Percentiles rank a stretch among this genome's conserved stretches.
Evolutionary conservation across 2,113 vertebrate genomes (phyloP).

Genomic region (Eubucco bourcierii): DNA sequence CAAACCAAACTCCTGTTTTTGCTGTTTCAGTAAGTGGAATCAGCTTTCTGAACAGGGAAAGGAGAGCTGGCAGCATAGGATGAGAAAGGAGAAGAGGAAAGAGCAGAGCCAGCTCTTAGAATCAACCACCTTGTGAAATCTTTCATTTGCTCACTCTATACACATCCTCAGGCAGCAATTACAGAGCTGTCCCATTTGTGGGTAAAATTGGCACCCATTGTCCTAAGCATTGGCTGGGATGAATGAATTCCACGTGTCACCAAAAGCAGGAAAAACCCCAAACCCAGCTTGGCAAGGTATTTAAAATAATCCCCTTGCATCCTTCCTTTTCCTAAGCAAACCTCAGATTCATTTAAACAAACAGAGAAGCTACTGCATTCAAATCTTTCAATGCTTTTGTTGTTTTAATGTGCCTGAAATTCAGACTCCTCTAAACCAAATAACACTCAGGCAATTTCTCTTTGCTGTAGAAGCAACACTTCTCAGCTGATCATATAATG

Average conservation of each 20-base stretch:
- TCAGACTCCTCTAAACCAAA: neutral
- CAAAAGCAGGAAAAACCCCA: neutral
- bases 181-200: neutral
- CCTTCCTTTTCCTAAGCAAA: neutral
- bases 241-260: neutral
- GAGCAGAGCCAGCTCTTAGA: conserved; percentile 5
- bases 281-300: neutral
- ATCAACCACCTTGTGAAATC: neutral
- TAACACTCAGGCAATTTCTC: neutral
- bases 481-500: neutral
- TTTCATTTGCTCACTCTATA: neutral
- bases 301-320: neutral
- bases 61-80: conserved; percentile 14
- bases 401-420: neutral
- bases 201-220: neutral
- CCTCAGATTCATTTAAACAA: neutral
- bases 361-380: neutral
- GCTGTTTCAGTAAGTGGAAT: conserved; percentile 2
- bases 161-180: neutral
- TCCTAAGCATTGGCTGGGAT: neutral
- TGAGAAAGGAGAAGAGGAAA: conserved; percentile 20
- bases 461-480: neutral
- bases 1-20: neutral
- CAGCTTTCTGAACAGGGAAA: conserved; percentile 3
- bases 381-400: neutral